phyloP scores from a whole-genome alignment of 2,888 invertebrate species.

The Zootermopsis nevadensis region DNA sequence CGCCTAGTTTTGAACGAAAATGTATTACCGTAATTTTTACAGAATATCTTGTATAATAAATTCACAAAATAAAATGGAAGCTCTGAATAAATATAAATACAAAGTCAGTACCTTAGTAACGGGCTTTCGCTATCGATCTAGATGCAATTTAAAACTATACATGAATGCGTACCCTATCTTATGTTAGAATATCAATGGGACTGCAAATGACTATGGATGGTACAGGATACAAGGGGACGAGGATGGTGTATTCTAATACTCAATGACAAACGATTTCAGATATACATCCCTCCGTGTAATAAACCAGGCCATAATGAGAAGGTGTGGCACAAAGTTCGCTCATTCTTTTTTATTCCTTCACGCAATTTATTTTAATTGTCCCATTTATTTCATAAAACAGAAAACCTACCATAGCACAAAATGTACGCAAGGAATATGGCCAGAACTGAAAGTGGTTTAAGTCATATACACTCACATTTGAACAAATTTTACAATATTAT shows the following conservation, averaged over 20 bases:
- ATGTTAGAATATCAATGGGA: not conserved
- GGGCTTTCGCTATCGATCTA: not conserved
- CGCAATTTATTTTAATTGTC: constrained; percentile 40
- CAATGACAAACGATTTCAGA: constrained; percentile 37
- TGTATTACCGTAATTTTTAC: too few species aligned
- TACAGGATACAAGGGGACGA: not conserved
- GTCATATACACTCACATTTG: not conserved
- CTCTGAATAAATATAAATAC: not conserved
- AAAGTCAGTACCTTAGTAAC: not conserved
- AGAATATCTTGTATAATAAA: not conserved
- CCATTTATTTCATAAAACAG: constrained; percentile 40
- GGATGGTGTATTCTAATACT: constrained; percentile 29
- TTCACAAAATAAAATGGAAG: not conserved
- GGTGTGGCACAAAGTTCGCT: constrained; percentile 25
- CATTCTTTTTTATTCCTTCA: constrained; percentile 21
- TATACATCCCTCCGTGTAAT: constrained; percentile 35
- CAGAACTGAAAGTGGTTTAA: not conserved
- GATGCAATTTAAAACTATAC: not conserved
- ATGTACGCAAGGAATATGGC: constrained; percentile 11
- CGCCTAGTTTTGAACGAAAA: too few species aligned
- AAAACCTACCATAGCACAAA: constrained; percentile 12
- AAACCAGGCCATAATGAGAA: constrained; percentile 40
- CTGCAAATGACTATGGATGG: not conserved
- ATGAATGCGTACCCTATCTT: not conserved
- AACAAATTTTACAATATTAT: constrained; percentile 26